A percentile compares a stretch with the other conserved stretches of the same genome.
Conservation (phyloP, 2,113 vertebrate species). For the Lipotes vexillifer region DNA sequence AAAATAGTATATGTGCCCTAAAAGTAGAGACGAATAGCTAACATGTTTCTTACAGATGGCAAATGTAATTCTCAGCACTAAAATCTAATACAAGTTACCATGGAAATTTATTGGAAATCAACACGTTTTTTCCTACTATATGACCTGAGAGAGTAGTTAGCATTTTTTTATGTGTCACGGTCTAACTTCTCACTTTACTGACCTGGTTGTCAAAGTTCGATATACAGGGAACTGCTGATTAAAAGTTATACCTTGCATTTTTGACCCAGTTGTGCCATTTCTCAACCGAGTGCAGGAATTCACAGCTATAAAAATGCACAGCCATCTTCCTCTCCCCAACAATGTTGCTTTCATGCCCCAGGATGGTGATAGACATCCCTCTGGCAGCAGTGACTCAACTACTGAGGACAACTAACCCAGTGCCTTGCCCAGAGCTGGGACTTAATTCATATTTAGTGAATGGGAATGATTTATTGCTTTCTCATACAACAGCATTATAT, state of each 20-base stretch:
- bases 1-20: slow-evolving; percentile 27
- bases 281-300: slow-evolving; percentile 40
- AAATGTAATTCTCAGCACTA: slow-evolving; percentile 70
- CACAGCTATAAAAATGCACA: neutral
- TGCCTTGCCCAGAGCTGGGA: neutral
- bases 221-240: slow-evolving; percentile 53
- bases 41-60: slow-evolving; percentile 56
- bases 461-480: neutral
- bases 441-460: neutral
- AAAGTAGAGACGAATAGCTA: slow-evolving; percentile 58
- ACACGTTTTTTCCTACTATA: slow-evolving; percentile 66
- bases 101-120: slow-evolving; percentile 76
- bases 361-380: neutral
- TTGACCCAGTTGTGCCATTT: slow-evolving; percentile 59
- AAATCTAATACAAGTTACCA: slow-evolving; percentile 77
- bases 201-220: slow-evolving; percentile 77
- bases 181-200: slow-evolving; percentile 80
- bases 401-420: neutral
- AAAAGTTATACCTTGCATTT: slow-evolving; percentile 68
- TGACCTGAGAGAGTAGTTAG: slow-evolving; percentile 76
- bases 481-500: neutral
- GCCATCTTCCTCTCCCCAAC: neutral
- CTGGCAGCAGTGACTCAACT: neutral
- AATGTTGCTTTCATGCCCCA: neutral
- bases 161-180: slow-evolving; percentile 78